Conservation (phyloP, 1,140 invertebrate species). For the Drosophila leontia region DNA sequence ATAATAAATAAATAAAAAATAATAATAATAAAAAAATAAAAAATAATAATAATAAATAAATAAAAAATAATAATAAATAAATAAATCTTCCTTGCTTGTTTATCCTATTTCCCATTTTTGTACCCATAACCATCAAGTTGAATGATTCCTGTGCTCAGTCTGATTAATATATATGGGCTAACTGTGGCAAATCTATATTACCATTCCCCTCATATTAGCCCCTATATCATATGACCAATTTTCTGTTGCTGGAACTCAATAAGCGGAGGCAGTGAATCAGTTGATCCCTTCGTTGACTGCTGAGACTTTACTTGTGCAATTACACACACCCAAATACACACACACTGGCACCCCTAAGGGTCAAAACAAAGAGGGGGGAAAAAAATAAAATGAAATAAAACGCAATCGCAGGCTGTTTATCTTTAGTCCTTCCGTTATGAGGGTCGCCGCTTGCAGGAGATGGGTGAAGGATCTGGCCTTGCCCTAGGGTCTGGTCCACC, state of each 20-base stretch:
- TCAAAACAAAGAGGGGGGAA: background rate
- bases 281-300: conserved; percentile 13
- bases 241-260: conserved; percentile 31
- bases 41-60: too few relatives aligned
- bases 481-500: conserved; percentile 19
- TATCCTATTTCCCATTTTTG: too few relatives aligned
- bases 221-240: conserved; percentile 5
- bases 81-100: too few relatives aligned
- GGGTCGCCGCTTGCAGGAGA: conserved; percentile 4
- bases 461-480: conserved; percentile 18
- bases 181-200: conserved; percentile 1
- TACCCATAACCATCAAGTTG: background rate
- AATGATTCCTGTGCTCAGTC: background rate
- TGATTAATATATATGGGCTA: conserved; percentile 15
- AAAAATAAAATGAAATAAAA: conserved; percentile 17
- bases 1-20: too few relatives aligned
- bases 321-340: conserved; percentile 12
- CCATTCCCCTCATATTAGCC: conserved; percentile 6
- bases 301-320: conserved; percentile 26
- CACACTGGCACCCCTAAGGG: background rate
- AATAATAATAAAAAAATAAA: too few relatives aligned
- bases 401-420: conserved; percentile 43
- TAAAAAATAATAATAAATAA: too few relatives aligned
- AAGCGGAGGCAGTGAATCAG: conserved; percentile 16
- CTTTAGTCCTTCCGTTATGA: conserved; percentile 42